These are phyloP conservation scores for Chaetura pelagica DNA, from an alignment of 2,113 vertebrate species.

Conservation along the genomic window DNA sequence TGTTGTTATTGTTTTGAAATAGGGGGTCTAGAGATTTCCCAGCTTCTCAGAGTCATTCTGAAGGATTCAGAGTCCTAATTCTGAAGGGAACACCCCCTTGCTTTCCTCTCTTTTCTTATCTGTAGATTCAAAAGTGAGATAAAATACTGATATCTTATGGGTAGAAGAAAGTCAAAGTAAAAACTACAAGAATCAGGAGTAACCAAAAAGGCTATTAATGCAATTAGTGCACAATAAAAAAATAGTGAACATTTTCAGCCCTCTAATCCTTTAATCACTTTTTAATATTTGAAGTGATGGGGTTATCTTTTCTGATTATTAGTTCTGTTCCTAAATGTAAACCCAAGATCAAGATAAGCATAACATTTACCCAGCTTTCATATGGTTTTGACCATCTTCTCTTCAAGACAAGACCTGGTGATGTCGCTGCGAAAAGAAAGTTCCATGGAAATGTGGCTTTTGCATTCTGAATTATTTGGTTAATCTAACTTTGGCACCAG, in stretches of 20 bases:
- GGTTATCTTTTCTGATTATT: neutral
- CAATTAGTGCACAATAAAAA: neutral
- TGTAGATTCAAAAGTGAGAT: neutral
- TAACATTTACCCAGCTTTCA: neutral
- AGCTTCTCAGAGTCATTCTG: neutral
- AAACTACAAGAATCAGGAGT: neutral
- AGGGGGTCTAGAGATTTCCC: neutral
- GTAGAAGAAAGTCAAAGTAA: neutral
- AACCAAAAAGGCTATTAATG: neutral
- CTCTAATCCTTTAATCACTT: neutral
- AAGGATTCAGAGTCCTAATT: neutral
- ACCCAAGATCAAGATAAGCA: neutral
- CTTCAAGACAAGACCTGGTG: neutral
- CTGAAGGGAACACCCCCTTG: neutral
- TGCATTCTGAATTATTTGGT: neutral
- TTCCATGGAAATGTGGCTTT: neutral
- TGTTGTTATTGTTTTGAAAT: neutral
- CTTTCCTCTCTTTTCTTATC: neutral
- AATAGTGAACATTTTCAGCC: neutral
- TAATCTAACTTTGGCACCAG: neutral
- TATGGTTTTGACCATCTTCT: neutral
- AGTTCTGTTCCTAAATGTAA: neutral
- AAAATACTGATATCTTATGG: neutral
- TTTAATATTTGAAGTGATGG: neutral
- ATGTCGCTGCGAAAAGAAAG: fast-evolving